phyloP scores from a whole-genome alignment of 2,888 invertebrate species.

The Andricus curvator region DNA sequence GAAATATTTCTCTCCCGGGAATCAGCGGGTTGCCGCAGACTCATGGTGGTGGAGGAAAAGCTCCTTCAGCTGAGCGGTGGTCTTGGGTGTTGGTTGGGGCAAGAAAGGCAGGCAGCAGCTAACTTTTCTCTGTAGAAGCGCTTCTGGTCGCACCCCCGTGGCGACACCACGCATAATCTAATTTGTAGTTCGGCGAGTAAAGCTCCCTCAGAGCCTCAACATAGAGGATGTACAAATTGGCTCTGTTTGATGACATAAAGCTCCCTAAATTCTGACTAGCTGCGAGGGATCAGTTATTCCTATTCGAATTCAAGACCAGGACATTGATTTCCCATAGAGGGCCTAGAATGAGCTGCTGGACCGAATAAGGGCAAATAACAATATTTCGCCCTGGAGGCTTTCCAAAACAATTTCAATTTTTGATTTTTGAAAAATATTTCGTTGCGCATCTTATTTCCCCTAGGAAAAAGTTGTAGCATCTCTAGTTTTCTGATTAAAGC shows the following conservation, averaged over 20 bases:
- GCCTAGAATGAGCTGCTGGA: too few relatives aligned
- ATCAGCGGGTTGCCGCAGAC: conserved; percentile 54
- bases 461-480: too few relatives aligned
- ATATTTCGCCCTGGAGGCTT: too few relatives aligned
- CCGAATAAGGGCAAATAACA: too few relatives aligned
- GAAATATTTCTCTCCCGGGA: conserved; percentile 69
- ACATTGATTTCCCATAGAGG: too few relatives aligned
- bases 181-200: conserved; percentile 73
- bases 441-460: too few relatives aligned
- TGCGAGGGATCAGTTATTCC: conserved; percentile 44
- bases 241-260: conserved; percentile 70
- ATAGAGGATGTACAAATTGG: conserved; percentile 66
- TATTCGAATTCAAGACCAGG: too few relatives aligned
- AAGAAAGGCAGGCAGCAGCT: conserved; percentile 49
- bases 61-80: conserved; percentile 39
- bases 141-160: conserved; percentile 66
- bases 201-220: conserved; percentile 45
- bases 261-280: conserved; percentile 51
- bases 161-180: conserved; percentile 73
- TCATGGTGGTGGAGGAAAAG: conserved; percentile 49
- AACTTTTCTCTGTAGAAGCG: conserved; percentile 72
- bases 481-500: too few relatives aligned
- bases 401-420: too few relatives aligned
- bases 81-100: conserved; percentile 38
- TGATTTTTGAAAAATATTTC: too few relatives aligned